Evolutionary conservation across 2,113 vertebrate species (phyloP), one percentile per base, ranked within the genome.

Genomic region (Amblyornis subalaris): DNA sequence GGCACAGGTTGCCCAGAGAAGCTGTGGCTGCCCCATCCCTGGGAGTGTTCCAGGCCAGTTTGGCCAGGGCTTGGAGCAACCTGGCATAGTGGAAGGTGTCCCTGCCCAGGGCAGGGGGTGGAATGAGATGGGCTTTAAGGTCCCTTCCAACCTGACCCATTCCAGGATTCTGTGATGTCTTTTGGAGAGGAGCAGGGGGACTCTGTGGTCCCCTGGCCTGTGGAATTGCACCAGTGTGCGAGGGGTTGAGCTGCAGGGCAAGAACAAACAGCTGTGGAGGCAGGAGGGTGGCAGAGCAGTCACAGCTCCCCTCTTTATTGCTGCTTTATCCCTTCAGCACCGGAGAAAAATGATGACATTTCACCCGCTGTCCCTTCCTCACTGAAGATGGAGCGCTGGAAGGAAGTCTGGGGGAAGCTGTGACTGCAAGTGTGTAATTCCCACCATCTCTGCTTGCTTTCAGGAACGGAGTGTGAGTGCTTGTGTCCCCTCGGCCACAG

Each of bases 381-480:
- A 2, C 53, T 14, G 85, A 72, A 55, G 67, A 69, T 48, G 44
- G 58, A 77, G 48, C 42, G 24, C 60, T 44, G 47, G 29, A 42
- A 54, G 54, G 62, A 45, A 69, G 76, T 57, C 81, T 79, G 66
- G 55, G 40, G 71, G 74, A 47, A 58, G 44, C 5, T 20, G 24
- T 50, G 58, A 10, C 70, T 29, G 35, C 64, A 86, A 50, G 64
- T 64, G 31, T 38, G 18, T 94, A 57, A 88, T 60, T n/a, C 26
- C 60, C 77, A 8, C 31, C 17, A 2, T 69, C 31, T 90, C 31
- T 38, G 24, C 80, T 91, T 89, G 18, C 87, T 94, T 95, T 38
- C 95, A 99, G 99, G 98, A 77, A 97, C 97, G 5, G 94, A 89
- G 83, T 99, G 99, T 95, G 97, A 98, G 24, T 99, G 99, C 81